Conservation (phyloP, 2,797 vertebrate genomes). For the Chiroxiphia lanceolata region DNA sequence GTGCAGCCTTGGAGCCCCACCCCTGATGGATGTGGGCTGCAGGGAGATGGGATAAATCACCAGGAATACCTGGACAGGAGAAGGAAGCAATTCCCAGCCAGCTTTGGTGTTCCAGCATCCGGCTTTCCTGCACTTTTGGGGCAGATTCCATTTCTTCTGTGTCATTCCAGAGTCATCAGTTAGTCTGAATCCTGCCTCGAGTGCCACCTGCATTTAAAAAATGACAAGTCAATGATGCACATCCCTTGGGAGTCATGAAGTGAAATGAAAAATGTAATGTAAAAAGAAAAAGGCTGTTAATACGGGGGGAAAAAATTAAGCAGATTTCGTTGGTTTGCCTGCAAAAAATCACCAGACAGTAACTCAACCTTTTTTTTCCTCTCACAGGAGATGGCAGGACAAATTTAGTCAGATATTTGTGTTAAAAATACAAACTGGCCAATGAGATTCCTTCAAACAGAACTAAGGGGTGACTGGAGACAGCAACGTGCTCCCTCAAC, state of each 20-base stretch:
- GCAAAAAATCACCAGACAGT: not conserved
- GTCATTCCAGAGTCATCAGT: too few species aligned
- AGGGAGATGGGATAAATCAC: not conserved
- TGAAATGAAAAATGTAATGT: not conserved
- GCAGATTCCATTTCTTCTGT: not conserved
- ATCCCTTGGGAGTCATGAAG: not conserved
- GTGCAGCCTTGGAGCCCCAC: not conserved
- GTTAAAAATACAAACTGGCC: not conserved
- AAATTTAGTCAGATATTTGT: not conserved
- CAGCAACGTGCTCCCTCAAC: accelerated
- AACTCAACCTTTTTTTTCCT: not conserved
- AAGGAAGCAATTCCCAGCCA: not conserved
- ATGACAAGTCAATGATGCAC: not conserved
- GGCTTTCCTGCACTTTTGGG: not conserved
- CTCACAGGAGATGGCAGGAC: not conserved
- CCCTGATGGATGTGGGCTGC: not conserved
- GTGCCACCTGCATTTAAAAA: not conserved
- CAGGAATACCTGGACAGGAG: not conserved
- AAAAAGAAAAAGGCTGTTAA: not conserved
- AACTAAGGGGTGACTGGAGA: not conserved
- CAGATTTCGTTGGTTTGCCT: not conserved
- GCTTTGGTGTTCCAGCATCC: not conserved
- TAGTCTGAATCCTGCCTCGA: too few species aligned
- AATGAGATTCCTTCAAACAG: not conserved
- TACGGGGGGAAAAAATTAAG: not conserved